Evolutionary conservation across 2,888 invertebrate species (phyloP).

Genomic region (Epinotia nisella): DNA sequence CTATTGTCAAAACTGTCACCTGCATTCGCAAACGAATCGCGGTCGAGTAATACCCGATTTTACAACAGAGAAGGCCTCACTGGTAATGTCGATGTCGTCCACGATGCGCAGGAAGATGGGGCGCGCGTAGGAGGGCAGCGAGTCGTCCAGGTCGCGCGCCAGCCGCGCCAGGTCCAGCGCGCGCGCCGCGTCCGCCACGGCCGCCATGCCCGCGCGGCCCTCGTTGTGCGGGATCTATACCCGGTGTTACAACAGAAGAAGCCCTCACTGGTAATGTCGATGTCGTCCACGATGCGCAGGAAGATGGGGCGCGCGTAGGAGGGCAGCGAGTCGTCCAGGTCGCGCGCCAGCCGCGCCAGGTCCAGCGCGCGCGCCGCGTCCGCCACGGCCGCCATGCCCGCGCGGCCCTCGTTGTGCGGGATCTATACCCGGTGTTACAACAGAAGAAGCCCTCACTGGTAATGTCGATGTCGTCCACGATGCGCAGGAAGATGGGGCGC

Average conservation of each 20-base stretch:
- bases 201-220: constrained; percentile 97
- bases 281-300: constrained; percentile 89
- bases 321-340: constrained; percentile 89
- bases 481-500: constrained; percentile 93
- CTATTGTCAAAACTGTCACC: no score
- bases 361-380: constrained; percentile 87
- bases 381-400: constrained; percentile 97
- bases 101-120: constrained; percentile 94
- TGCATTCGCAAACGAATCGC: no score
- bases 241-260: no score
- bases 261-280: constrained; percentile 90
- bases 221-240: constrained; percentile 90
- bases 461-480: constrained; percentile 90
- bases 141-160: constrained; percentile 87
- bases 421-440: constrained; percentile 72
- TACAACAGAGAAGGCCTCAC: no score
- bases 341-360: constrained; percentile 85
- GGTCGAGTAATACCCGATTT: no score
- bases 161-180: constrained; percentile 85
- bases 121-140: constrained; percentile 93
- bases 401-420: constrained; percentile 92
- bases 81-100: constrained; percentile 90
- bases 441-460: constrained; percentile 79
- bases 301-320: constrained; percentile 95
- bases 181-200: constrained; percentile 89